Evolutionary conservation across 2,113 vertebrate species (phyloP).

Genomic region (Rhynchomys soricoides): DNA sequence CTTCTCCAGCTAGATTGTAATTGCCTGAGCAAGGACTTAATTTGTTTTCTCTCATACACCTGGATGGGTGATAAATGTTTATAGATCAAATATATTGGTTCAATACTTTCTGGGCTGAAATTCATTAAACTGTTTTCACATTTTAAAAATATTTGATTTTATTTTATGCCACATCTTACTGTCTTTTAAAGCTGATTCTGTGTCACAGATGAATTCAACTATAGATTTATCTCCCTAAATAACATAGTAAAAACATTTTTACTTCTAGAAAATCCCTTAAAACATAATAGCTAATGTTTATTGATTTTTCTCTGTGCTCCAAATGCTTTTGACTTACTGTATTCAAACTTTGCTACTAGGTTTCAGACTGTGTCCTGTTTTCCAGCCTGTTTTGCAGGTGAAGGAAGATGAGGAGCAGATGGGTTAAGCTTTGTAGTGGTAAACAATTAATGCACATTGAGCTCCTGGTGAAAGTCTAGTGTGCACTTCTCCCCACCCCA

Average conservation of each 20-base stretch:
- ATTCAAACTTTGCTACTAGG: background rate
- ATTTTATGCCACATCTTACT: background rate
- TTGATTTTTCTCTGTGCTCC: background rate
- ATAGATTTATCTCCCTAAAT: constrained; percentile 33
- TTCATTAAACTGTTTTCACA: background rate
- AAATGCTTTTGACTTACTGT: background rate
- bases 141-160: constrained; percentile 55
- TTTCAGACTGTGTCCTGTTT: background rate
- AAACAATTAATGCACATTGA: too few relatives aligned
- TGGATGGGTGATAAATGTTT: constrained; percentile 23
- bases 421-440: background rate
- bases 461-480: too few relatives aligned
- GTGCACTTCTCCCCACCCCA: too few relatives aligned
- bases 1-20: background rate
- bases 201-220: constrained; percentile 2
- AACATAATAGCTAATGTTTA: constrained; percentile 35
- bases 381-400: background rate
- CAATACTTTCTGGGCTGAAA: constrained; percentile 39
- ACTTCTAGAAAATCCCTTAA: background rate
- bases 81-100: constrained; percentile 10
- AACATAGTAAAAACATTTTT: constrained; percentile 7
- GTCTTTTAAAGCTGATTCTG: constrained; percentile 16
- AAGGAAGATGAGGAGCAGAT: background rate
- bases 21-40: background rate
- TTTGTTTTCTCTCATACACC: background rate